These are phyloP conservation scores for Poecilobothrus nobilitatus DNA, from an alignment of 2,888 invertebrate species.

Conservation along the genomic window DNA sequence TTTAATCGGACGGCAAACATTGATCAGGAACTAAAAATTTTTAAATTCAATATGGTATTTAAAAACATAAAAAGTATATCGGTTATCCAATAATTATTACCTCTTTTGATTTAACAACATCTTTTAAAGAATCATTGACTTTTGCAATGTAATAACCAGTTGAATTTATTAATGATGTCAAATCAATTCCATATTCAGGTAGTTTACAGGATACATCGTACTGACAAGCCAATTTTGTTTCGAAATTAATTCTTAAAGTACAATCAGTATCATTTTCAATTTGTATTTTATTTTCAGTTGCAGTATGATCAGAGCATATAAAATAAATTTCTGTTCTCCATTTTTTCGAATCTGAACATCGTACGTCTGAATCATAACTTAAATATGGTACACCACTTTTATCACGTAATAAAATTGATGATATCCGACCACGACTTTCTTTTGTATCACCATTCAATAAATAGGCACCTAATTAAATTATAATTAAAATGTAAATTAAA, in stretches of 20 bases:
- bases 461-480: conserved; percentile 35
- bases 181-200: conserved; percentile 33
- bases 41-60: conserved; percentile 10
- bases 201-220: conserved; percentile 39
- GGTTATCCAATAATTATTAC: conserved; percentile 26
- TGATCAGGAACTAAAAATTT: conserved; percentile 36
- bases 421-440: conserved; percentile 31
- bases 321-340: conserved; percentile 45
- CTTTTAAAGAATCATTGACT: conserved; percentile 32
- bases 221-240: conserved; percentile 40
- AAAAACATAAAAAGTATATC: conserved; percentile 12
- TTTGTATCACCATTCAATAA: conserved; percentile 31
- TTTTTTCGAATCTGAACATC: conserved; percentile 26
- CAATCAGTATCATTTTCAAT: conserved; percentile 32
- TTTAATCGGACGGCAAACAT: conserved; percentile 43
- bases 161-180: conserved; percentile 41
- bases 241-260: conserved; percentile 41
- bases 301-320: conserved; percentile 32
- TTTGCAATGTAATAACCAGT: conserved; percentile 40
- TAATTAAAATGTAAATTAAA: background rate
- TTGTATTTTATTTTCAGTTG: conserved; percentile 14
- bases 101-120: conserved; percentile 35
- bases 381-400: conserved; percentile 40
- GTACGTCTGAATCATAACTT: conserved; percentile 37
- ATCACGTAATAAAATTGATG: conserved; percentile 21